Evolutionary conservation across 2,113 vertebrate species (phyloP), one percentile per base, ranked within the genome.

Genomic region (Trichomycterus rosablanca): DNA sequence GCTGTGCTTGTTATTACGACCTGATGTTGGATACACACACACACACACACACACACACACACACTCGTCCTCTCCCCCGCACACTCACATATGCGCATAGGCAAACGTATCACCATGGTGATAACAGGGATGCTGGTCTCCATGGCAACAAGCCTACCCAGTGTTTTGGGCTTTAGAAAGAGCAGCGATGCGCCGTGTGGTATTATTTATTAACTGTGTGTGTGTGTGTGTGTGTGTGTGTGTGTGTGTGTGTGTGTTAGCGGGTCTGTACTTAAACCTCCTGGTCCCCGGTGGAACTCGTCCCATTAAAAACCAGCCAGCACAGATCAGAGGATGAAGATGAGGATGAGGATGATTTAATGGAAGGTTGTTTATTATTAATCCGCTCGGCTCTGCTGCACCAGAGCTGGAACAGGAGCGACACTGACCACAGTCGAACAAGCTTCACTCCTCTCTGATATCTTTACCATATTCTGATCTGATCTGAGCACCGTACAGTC

Each of bases 61-160:
- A 22, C 52, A 19, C 49, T 44, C 15, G 2, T 12, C 22, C 44
- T 46, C 44, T 46, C 44, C 19, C 44, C 7, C 44, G n/a, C 49
- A 6, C 23, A 51, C 49, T 16, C 24, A 14, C 34, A 49, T 23
- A 49, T 16, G 19, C 8, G 12, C 30, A 43, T 40, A 56, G 22
- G 43, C 44, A 61, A 24, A 37, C 15, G 32, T 52, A 61, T 79
- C 39, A 1, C 72, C 75, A 80, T 80, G 68, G 72, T 54, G 75
- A 80, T 64, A 7, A 30, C 2, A 1, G 73, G 51, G 57, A 67
- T 63, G 57, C 7, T 39, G 45, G 78, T 83, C 71, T 54, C 81
- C 70, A 80, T 83, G 69, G 81, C 57, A 83, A 83, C 81, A 74
- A 18, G 19, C 63, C 67, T 59, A 69, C 48, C 59, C 39, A 2